These are phyloP conservation scores for Plectropomus leopardus DNA, from an alignment of 2,113 vertebrate species.

Conservation along the genomic window DNA sequence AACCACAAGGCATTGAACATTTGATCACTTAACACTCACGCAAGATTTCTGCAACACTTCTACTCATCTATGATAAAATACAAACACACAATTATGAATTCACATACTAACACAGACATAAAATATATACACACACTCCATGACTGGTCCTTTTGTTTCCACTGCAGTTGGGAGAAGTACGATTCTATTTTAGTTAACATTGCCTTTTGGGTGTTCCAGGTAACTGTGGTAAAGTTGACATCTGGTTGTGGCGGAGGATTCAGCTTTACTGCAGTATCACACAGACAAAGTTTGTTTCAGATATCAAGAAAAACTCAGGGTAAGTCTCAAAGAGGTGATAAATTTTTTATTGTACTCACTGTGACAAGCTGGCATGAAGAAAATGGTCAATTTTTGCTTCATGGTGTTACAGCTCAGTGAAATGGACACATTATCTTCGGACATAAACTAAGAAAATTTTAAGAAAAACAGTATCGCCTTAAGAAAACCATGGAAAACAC, in stretches of 20 bases:
- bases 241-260: conserved; percentile 26
- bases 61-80: not conserved
- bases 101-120: not conserved
- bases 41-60: not conserved
- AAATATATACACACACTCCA: conserved; percentile 65
- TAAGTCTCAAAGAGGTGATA: not conserved
- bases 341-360: conserved; percentile 46
- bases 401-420: not conserved
- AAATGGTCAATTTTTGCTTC: accelerated
- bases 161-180: conserved; percentile 30
- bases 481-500: not conserved
- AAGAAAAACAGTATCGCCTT: not conserved
- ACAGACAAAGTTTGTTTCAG: not conserved
- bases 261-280: conserved; percentile 68
- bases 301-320: not conserved
- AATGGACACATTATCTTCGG: accelerated
- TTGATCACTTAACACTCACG: not conserved
- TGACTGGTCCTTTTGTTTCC: conserved; percentile 40
- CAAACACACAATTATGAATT: not conserved
- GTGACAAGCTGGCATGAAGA: not conserved
- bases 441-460: not conserved
- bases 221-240: conserved; percentile 22
- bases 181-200: accelerated
- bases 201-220: accelerated
- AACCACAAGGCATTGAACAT: not conserved